Evolutionary conservation across 1,140 invertebrate species (phyloP).

Genomic region (Drosophila sturtevanti): DNA sequence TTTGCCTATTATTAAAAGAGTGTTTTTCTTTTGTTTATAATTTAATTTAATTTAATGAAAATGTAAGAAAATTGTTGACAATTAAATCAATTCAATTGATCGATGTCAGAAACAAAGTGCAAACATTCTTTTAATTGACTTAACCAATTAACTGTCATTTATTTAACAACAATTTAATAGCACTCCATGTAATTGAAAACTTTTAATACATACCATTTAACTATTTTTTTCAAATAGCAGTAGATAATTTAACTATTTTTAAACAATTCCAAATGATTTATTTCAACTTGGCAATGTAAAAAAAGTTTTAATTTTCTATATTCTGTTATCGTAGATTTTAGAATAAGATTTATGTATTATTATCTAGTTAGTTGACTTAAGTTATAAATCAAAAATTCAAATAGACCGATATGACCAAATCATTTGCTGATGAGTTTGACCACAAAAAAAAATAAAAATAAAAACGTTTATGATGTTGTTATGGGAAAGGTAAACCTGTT

Average conservation of each 20-base stretch:
- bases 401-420: conserved; percentile 45
- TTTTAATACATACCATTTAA: too few species aligned
- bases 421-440: conserved; percentile 20
- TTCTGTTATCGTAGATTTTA: not conserved
- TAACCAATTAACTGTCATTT: too few species aligned
- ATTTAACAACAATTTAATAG: too few species aligned
- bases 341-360: conserved; percentile 22
- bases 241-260: too few species aligned
- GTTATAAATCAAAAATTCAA: conserved; percentile 65
- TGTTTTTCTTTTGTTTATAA: too few species aligned
- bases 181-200: too few species aligned
- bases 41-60: not conserved
- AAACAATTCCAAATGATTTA: too few species aligned
- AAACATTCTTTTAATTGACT: too few species aligned
- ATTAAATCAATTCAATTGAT: conserved; percentile 5
- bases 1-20: not conserved
- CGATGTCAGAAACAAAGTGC: not conserved
- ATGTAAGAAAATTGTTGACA: not conserved
- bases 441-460: not conserved
- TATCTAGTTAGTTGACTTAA: conserved; percentile 55
- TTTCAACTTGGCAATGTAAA: too few species aligned
- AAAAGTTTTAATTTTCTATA: too few species aligned
- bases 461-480: not conserved
- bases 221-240: too few species aligned
- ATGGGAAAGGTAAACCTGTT: conserved; percentile 49